Evolutionary conservation across 2,113 vertebrate species (phyloP).

Genomic region (Dicerorhinus sumatrensis): DNA sequence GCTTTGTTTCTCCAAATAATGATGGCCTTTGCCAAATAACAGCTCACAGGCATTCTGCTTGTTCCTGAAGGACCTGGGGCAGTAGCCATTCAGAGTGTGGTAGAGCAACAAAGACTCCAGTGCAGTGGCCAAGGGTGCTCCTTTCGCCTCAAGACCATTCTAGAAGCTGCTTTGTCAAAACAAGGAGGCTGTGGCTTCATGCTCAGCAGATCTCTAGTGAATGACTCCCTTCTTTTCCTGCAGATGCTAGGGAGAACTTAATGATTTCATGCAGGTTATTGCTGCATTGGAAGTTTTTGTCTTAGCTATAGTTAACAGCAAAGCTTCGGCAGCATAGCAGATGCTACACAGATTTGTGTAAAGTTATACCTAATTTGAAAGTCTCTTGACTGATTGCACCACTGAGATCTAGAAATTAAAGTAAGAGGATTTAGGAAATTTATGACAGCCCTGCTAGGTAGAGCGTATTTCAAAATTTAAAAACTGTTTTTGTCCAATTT

Average conservation of each 20-base stretch:
- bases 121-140: background rate
- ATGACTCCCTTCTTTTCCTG: constrained; percentile 22
- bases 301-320: background rate
- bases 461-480: constrained; percentile 27
- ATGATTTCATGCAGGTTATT: background rate
- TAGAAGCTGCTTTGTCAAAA: background rate
- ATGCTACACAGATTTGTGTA: background rate
- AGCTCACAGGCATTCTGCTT: background rate
- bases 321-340: background rate
- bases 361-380: background rate
- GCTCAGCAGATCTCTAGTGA: constrained; percentile 83
- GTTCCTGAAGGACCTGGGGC: background rate
- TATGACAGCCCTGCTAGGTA: background rate
- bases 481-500: background rate
- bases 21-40: background rate
- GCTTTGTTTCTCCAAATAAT: background rate
- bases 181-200: background rate
- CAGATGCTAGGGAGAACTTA: background rate
- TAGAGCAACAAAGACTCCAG: background rate
- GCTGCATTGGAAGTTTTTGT: background rate
- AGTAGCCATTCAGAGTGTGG: background rate
- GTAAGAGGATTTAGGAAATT: background rate
- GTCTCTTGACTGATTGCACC: background rate
- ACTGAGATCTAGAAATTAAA: constrained; percentile 22
- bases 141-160: background rate